These are phyloP conservation scores for Sphaerophoria taeniata DNA, from an alignment of 2,888 invertebrate genomes.

Conservation along the genomic window DNA sequence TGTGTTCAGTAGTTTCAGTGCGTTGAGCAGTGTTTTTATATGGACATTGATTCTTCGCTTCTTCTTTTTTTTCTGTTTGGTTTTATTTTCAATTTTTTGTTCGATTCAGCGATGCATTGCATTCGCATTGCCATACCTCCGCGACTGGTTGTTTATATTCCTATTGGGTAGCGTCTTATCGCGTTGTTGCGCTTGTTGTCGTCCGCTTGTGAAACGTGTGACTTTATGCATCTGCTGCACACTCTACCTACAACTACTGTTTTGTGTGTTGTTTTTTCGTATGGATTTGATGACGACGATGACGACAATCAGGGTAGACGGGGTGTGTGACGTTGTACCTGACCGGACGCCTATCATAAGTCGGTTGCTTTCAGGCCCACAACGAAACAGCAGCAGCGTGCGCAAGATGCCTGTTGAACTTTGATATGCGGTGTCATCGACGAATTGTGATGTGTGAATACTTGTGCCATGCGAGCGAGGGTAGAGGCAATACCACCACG, in stretches of 20 bases:
- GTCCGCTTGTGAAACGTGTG: conserved; percentile 73
- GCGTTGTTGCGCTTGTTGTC: conserved; percentile 74
- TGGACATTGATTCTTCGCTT: conserved; percentile 63
- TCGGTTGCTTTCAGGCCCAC: conserved; percentile 59
- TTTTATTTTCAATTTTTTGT: conserved; percentile 49
- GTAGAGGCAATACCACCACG: conserved; percentile 16
- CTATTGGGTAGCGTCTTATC: conserved; percentile 68
- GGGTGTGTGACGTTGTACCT: conserved; percentile 73
- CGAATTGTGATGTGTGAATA: conserved; percentile 66
- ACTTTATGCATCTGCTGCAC: conserved; percentile 70
- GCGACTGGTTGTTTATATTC: conserved; percentile 72
- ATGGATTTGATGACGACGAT: conserved; percentile 69
- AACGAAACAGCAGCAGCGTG: conserved; percentile 15
- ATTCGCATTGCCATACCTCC: conserved; percentile 43
- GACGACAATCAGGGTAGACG: conserved; percentile 73
- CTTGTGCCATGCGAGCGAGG: conserved; percentile 15
- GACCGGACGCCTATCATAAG: conserved; percentile 74
- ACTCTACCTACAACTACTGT: conserved; percentile 13
- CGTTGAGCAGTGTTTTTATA: conserved; percentile 45
- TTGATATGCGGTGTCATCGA: conserved; percentile 67
- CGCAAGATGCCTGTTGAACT: conserved; percentile 67
- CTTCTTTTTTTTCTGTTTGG: conserved; percentile 43
- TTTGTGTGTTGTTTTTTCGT: conserved; percentile 27
- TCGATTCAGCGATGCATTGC: conserved; percentile 29
- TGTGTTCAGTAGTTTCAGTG: conserved; percentile 42